Evolutionary conservation across 2,113 vertebrate species (phyloP).

Genomic region (Petrocephalus zakoni): DNA sequence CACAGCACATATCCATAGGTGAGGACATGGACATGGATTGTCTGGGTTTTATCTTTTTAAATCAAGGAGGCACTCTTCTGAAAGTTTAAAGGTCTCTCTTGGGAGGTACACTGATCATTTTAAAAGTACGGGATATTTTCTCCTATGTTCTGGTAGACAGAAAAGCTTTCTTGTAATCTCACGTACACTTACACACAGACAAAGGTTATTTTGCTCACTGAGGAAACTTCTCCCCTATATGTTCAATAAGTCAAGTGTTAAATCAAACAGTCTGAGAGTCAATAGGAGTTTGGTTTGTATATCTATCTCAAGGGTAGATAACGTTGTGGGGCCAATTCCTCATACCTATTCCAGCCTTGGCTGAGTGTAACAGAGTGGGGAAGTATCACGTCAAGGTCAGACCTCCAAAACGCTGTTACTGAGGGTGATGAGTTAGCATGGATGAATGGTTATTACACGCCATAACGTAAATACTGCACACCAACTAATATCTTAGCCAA

Average conservation of each 20-base stretch:
- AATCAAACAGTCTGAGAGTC: neutral
- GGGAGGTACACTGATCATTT: neutral
- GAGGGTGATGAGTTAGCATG: neutral
- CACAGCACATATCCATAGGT: neutral
- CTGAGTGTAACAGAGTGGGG: neutral
- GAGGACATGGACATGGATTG: neutral
- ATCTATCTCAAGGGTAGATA: conserved; percentile 14
- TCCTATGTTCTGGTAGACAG: neutral
- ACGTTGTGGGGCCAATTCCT: neutral
- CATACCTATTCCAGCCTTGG: conserved; percentile 3
- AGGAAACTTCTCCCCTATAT: neutral
- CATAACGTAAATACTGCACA: neutral
- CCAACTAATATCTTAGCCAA: neutral
- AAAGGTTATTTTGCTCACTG: neutral
- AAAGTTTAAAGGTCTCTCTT: neutral
- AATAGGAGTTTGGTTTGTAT: conserved; percentile 10
- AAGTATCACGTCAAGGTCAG: neutral
- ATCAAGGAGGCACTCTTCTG: neutral
- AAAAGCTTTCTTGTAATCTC: neutral
- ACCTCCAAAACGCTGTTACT: neutral
- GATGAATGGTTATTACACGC: neutral
- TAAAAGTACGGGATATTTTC: neutral
- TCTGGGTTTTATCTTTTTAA: neutral
- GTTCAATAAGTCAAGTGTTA: neutral
- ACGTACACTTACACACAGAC: neutral